Conservation (phyloP, 2,113 vertebrate genomes). For the Catharus minimus region DNA sequence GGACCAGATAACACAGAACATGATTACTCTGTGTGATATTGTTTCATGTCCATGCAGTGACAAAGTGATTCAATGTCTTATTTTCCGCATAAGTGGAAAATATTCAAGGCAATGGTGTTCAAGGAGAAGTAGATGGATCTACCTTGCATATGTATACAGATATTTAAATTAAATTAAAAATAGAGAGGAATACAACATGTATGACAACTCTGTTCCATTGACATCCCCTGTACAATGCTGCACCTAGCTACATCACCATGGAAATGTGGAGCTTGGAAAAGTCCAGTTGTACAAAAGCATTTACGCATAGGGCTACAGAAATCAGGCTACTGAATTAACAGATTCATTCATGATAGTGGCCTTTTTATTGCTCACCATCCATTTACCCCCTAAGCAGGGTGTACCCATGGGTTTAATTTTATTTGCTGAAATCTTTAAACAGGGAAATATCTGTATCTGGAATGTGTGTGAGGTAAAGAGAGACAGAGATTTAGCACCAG, state of each 20-base stretch:
- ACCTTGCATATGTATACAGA: background rate
- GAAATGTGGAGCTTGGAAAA: background rate
- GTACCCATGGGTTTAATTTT: background rate
- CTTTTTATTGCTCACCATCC: background rate
- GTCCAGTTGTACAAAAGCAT: background rate
- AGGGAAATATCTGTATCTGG: background rate
- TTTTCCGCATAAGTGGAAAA: background rate
- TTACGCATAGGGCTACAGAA: background rate
- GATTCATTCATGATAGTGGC: background rate
- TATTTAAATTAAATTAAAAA: background rate
- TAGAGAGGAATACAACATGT: rapidly evolving
- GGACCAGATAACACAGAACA: background rate
- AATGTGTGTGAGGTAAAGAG: background rate
- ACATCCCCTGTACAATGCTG: background rate
- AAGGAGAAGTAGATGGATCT: background rate
- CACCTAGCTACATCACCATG: background rate
- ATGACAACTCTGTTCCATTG: background rate
- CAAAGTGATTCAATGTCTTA: background rate
- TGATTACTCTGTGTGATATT: background rate
- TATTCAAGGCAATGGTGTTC: background rate
- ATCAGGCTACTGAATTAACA: background rate
- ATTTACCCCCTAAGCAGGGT: background rate
- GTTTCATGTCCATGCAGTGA: background rate
- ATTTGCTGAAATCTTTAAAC: background rate
- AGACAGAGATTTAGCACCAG: background rate